Percentiles rank a stretch among this genome's conserved stretches.
phyloP scores from a whole-genome alignment of 2,113 vertebrate species.

The Colossoma macropomum region DNA sequence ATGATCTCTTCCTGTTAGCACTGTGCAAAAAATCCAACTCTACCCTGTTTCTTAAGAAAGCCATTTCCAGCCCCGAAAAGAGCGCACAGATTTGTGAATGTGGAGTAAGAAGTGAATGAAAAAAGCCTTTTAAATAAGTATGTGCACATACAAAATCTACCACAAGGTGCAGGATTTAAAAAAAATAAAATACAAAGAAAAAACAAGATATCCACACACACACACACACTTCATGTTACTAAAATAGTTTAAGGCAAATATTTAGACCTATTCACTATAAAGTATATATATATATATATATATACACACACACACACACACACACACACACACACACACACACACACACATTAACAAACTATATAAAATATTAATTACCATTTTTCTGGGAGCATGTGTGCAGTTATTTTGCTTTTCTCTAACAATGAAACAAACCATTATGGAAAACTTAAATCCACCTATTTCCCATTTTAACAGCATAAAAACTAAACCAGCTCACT shows the following conservation, averaged over 20 bases:
- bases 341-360: background rate
- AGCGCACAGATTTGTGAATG: background rate
- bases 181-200: background rate
- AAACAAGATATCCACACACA: no score
- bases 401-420: background rate
- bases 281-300: no score
- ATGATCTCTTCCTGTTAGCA: background rate
- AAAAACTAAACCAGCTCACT: background rate
- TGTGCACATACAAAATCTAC: background rate
- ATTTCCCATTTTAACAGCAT: background rate
- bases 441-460: background rate
- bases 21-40: constrained; percentile 44
- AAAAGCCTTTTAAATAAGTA: background rate
- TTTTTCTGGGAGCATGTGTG: background rate
- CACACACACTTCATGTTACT: no score
- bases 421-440: background rate
- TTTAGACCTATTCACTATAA: no score
- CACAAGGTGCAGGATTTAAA: background rate
- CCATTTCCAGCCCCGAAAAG: background rate
- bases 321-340: no score
- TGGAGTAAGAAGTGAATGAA: background rate
- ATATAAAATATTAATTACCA: background rate
- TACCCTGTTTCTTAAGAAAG: constrained; percentile 22
- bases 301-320: no score
- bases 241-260: no score